These are phyloP conservation scores for Zeuzera pyrina DNA, from an alignment of 2,888 invertebrate genomes.

Conservation along the genomic window DNA sequence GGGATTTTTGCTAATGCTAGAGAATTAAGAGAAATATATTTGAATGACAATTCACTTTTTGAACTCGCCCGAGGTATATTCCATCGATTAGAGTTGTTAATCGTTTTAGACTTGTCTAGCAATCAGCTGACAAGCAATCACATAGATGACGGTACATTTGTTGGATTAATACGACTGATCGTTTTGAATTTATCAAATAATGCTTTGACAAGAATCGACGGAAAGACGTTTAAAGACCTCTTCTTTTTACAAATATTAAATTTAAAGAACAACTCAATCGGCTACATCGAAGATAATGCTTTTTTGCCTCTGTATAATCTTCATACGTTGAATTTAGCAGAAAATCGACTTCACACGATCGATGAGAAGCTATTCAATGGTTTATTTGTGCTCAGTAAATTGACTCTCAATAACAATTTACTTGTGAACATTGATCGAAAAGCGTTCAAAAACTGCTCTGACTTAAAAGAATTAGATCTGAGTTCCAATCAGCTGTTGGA, in stretches of 20 bases:
- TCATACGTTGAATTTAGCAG: constrained; percentile 90
- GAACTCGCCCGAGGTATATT: constrained; percentile 88
- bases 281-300: constrained; percentile 90
- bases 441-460: constrained; percentile 90
- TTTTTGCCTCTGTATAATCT: constrained; percentile 91
- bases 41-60: constrained; percentile 88
- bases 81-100: constrained; percentile 86
- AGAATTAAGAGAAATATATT: constrained; percentile 86
- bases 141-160: constrained; percentile 88
- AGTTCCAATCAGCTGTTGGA: constrained; percentile 88
- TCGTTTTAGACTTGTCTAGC: constrained; percentile 87
- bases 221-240: constrained; percentile 88
- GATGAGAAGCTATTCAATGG: constrained; percentile 88
- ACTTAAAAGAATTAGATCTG: constrained; percentile 89
- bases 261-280: constrained; percentile 89
- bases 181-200: constrained; percentile 90
- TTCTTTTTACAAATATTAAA: constrained; percentile 90
- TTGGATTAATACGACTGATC: constrained; percentile 87
- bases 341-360: constrained; percentile 87
- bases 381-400: constrained; percentile 85
- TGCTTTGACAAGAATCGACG: constrained; percentile 86
- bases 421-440: constrained; percentile 84
- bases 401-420: constrained; percentile 89
- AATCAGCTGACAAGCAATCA: constrained; percentile 90
- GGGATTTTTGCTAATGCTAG: constrained; percentile 86